A percentile compares a stretch with the other conserved stretches of the same genome.
These are phyloP conservation scores for Cantharis flavilabris DNA, from an alignment of 2,888 invertebrate genomes.

Conservation along the genomic window DNA sequence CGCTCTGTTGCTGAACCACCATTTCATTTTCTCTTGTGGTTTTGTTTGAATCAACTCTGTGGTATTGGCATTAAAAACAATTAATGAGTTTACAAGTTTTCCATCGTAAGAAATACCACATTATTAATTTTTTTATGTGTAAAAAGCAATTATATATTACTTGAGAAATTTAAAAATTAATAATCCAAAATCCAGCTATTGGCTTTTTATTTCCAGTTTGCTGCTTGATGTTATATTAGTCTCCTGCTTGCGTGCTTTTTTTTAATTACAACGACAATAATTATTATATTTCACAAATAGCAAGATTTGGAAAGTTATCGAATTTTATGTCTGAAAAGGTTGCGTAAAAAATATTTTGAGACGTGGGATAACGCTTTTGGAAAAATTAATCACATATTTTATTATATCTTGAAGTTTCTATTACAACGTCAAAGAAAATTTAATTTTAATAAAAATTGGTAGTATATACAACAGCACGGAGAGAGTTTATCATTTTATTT, in stretches of 20 bases:
- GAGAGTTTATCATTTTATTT: not conserved
- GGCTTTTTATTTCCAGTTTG: not conserved
- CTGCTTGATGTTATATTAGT: not conserved
- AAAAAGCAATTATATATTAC: not conserved
- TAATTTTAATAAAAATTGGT: not conserved
- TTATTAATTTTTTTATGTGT: not conserved
- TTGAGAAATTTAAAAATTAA: too few species aligned
- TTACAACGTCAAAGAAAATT: not conserved
- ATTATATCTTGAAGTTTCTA: not conserved
- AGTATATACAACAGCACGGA: not conserved
- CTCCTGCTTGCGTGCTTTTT: not conserved
- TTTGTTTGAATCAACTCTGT: not conserved
- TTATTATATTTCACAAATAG: not conserved
- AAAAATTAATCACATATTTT: not conserved
- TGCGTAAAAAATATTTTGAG: not conserved
- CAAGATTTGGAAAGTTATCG: not conserved
- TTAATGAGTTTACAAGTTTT: not conserved
- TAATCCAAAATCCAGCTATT: too few species aligned
- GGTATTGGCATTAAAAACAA: not conserved
- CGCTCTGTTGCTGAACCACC: not conserved
- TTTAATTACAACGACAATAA: not conserved
- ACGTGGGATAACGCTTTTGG: not conserved
- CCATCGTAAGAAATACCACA: not conserved
- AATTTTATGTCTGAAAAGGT: not conserved
- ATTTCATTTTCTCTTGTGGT: not conserved